These are phyloP conservation scores for Sarcophaga carnaria DNA, from an alignment of 2,888 invertebrate genomes.

Conservation along the genomic window DNA sequence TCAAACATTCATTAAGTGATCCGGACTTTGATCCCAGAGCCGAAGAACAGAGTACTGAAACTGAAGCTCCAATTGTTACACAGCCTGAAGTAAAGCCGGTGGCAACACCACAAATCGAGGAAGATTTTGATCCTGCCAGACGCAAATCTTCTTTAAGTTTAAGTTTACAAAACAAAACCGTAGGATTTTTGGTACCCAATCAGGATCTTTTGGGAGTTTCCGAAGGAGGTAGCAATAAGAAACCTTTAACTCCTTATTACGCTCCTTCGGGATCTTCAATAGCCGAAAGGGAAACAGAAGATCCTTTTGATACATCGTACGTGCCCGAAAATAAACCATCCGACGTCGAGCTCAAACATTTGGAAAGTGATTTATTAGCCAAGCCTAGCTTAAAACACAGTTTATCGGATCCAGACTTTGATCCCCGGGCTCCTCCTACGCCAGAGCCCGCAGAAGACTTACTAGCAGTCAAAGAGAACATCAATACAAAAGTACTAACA, in stretches of 20 bases:
- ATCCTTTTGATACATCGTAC: slow-evolving; percentile 95
- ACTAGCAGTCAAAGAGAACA: slow-evolving; percentile 84
- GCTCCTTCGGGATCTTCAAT: slow-evolving; percentile 82
- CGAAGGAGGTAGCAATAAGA: slow-evolving; percentile 85
- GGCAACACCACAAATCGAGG: slow-evolving; percentile 76
- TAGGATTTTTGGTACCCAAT: slow-evolving; percentile 85
- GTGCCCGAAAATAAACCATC: slow-evolving; percentile 89
- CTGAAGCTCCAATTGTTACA: slow-evolving; percentile 41
- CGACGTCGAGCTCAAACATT: slow-evolving; percentile 88
- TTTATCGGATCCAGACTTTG: slow-evolving; percentile 85
- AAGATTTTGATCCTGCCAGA: slow-evolving; percentile 79
- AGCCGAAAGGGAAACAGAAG: slow-evolving; percentile 83
- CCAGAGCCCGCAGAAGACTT: slow-evolving; percentile 80
- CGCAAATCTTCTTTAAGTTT: slow-evolving; percentile 85
- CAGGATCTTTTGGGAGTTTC: slow-evolving; percentile 84
- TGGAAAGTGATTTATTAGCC: slow-evolving; percentile 88
- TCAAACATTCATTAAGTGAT: slow-evolving; percentile 85
- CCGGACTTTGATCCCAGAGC: slow-evolving; percentile 92
- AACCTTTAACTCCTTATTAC: slow-evolving; percentile 92
- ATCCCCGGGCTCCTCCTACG: slow-evolving; percentile 83
- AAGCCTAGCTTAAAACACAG: slow-evolving; percentile 83
- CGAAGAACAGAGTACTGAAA: slow-evolving; percentile 79
- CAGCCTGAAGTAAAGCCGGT: slow-evolving; percentile 54
- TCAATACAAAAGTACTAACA: slow-evolving; percentile 88
- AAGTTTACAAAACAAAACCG: slow-evolving; percentile 83